These are phyloP conservation scores for Casuarius casuarius DNA, from an alignment of 2,113 vertebrate species.

Conservation along the genomic window DNA sequence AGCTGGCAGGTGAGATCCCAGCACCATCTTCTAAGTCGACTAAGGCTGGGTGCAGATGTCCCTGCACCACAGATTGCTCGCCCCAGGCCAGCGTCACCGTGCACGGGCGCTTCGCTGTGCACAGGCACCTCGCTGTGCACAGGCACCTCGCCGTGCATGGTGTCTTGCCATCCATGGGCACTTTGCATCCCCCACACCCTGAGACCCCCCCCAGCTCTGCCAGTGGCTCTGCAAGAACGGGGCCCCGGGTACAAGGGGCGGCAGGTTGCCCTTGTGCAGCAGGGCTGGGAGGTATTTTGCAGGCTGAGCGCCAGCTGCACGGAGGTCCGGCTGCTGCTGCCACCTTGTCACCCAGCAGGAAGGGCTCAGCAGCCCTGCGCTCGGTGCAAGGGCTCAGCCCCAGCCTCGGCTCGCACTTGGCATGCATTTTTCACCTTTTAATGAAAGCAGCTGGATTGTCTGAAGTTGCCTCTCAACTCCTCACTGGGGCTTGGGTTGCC, in stretches of 20 bases:
- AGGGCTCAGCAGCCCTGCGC: neutral
- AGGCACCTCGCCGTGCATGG: fast-evolving
- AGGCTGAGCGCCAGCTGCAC: fast-evolving
- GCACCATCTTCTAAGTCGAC: neutral
- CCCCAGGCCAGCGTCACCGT: too few relatives aligned
- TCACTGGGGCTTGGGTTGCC: constrained; percentile 40
- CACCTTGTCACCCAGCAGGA: fast-evolving
- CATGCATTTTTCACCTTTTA: constrained; percentile 35
- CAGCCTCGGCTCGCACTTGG: neutral
- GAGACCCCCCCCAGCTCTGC: neutral
- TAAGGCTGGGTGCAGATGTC: neutral
- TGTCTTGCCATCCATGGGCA: too few relatives aligned
- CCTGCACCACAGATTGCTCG: too few relatives aligned
- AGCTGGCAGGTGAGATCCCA: neutral
- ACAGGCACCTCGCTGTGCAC: too few relatives aligned
- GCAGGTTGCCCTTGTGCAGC: fast-evolving
- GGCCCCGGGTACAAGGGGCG: fast-evolving
- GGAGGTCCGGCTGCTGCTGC: neutral
- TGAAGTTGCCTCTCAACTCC: constrained; percentile 46
- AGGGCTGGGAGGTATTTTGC: neutral
- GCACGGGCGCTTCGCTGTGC: too few relatives aligned
- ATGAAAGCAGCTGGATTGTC: constrained; percentile 31
- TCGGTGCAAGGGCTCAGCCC: neutral
- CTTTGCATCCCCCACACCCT: neutral
- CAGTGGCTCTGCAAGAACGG: fast-evolving